Percentiles rank a stretch among this genome's conserved stretches.
Conservation (phyloP, 2,113 vertebrate species). For the Hymenochirus boettgeri region DNA sequence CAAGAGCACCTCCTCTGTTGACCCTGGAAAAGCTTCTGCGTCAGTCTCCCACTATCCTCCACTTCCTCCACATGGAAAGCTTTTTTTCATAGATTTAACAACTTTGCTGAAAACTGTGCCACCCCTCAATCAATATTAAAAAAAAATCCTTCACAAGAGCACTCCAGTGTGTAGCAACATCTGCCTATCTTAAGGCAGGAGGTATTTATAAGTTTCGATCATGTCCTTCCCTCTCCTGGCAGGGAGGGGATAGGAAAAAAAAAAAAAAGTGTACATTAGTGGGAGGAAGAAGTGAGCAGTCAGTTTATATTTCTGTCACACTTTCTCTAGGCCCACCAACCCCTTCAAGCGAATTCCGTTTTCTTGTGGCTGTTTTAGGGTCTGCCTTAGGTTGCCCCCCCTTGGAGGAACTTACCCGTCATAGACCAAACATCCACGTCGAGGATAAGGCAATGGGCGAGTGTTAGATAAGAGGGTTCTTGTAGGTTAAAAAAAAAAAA, state of each 20-base stretch:
- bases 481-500: too few species aligned
- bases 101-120: too few species aligned
- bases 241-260: slow-evolving; percentile 2
- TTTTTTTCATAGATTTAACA: too few species aligned
- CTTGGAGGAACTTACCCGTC: slow-evolving; percentile 88
- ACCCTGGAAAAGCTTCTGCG: too few species aligned
- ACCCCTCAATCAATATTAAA: too few species aligned
- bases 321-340: not conserved
- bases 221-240: slow-evolving; percentile 13
- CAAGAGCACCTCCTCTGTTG: too few species aligned
- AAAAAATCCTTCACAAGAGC: too few species aligned
- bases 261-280: not conserved
- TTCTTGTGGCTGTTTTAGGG: slow-evolving; percentile 42
- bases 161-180: too few species aligned
- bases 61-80: too few species aligned
- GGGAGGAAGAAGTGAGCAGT: not conserved
- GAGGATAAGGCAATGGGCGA: not conserved
- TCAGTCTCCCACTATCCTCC: too few species aligned
- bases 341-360: not conserved
- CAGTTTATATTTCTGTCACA: not conserved
- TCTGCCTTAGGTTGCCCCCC: slow-evolving; percentile 91
- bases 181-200: too few species aligned
- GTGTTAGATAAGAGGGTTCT: not conserved
- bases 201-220: not conserved
- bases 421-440: slow-evolving; percentile 83